Base-by-base conservation (phyloP, 2,888 invertebrate genomes). In the Netelia fuscicornis region DNA sequence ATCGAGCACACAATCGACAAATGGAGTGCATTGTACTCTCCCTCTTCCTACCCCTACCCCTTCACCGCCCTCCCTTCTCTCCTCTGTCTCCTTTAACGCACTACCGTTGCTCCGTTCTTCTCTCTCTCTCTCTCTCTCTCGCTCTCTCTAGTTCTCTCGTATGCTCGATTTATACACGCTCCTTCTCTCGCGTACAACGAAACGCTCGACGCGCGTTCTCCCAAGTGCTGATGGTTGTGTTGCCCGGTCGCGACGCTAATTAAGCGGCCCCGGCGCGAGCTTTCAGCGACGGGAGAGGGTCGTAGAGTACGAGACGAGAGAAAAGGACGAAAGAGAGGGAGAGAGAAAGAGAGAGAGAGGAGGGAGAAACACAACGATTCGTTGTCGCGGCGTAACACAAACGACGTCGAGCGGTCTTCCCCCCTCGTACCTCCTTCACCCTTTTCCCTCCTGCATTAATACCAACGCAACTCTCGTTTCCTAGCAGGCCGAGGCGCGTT, bases 1-100 rank as follows among this genome's bases (percentile, higher is more conserved):
- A 81, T 72, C 80, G 65, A 58, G 75, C 67, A 68, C 54, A 84
- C 83, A 86, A 84, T 87, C 75, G 72, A 85, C 79, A 87, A 86
- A 87, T 87, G 74, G 85, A 85, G 85, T 79, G 83, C 75, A 87
- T 87, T 85, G 86, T 87, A 81, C 81, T 81, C 58, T 48, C 52
- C n/a, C 52, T 65, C 62, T 58, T 68, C 20, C 80, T 44, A 37
- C 37, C 37, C 37, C 37, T 37, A 37, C 37, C 52, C n/a, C 52
- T 65, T 54, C 44, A 62, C 20, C 80, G 17, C 20, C 42, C 5
- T 30, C 68, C 2, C 68, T 60, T 17, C 52, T 13, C 37, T 42
- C n/a, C 58, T 44, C 37, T 30, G 52, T 60, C 42, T 37, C 23
- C 48, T 48, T 52, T 42, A 20, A 56, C 56, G 17, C 56, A 56